Conservation (phyloP, 2,113 vertebrate species). For the Rhadina sibilatrix region DNA sequence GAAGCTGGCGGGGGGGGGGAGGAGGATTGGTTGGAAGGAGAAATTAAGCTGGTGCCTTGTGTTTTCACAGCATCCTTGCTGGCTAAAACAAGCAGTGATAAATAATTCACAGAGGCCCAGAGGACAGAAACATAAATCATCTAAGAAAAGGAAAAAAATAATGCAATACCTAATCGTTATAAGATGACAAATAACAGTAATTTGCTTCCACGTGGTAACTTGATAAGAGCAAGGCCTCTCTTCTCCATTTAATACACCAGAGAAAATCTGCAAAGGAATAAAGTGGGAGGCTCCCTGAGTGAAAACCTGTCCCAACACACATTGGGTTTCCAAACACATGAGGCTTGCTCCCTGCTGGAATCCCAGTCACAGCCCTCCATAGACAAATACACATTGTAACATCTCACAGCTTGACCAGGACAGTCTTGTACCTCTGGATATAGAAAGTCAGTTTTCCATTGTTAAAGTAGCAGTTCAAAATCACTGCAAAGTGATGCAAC, state of each 20-base stretch:
- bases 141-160: neutral
- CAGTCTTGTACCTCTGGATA: neutral
- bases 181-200: neutral
- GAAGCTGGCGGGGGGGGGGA: neutral
- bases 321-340: rapidly evolving
- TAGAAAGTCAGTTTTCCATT: neutral
- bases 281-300: neutral
- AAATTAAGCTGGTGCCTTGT: neutral
- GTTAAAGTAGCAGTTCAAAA: neutral
- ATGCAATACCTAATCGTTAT: neutral
- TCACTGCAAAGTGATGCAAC: neutral
- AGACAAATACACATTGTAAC: rapidly evolving
- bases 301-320: neutral
- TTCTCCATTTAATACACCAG: neutral
- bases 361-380: neutral
- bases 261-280: neutral
- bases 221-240: neutral
- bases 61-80: neutral
- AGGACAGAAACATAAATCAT: neutral
- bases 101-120: neutral
- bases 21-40: neutral
- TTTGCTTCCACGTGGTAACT: neutral
- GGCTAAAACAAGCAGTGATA: neutral
- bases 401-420: neutral
- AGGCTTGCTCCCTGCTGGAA: neutral